Conservation (phyloP, 2,113 vertebrate genomes). For the Ammodramus savannarum region DNA sequence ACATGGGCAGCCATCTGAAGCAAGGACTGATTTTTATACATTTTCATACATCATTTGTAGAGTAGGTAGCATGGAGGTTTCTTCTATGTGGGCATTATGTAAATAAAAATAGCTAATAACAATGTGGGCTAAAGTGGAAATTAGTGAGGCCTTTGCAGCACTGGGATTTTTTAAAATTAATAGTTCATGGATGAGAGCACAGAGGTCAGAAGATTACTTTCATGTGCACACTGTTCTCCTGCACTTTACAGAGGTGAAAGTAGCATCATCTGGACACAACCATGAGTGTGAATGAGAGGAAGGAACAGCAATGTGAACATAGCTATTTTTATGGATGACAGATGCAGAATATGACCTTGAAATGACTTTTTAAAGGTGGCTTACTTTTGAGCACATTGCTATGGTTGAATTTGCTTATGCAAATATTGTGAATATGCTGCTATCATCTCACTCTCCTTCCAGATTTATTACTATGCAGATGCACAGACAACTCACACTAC, state of each 20-base stretch:
- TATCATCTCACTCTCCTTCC: neutral
- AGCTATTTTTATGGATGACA: neutral
- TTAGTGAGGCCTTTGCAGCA: neutral
- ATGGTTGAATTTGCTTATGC: neutral
- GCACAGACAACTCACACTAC: conserved; percentile 68
- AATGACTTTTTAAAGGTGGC: neutral
- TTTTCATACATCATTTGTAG: neutral
- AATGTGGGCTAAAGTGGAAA: neutral
- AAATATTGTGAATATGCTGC: neutral
- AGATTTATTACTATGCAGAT: conserved; percentile 77
- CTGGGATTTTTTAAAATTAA: neutral
- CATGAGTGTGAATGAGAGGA: neutral
- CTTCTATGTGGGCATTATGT: neutral
- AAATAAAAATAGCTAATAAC: neutral
- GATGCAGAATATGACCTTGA: neutral
- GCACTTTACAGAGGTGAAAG: neutral
- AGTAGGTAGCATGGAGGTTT: neutral
- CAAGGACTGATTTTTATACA: neutral
- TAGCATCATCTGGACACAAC: neutral
- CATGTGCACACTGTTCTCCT: neutral
- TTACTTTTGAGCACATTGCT: conserved; percentile 3
- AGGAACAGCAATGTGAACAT: neutral
- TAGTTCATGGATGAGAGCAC: neutral
- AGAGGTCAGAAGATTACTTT: neutral
- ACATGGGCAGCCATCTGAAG: neutral